Percentiles rank a stretch among this genome's conserved stretches.
These are phyloP conservation scores for Palythoa grandis DNA, from an alignment of 92 coral and sea anemone genomes.

Conservation along the genomic window DNA sequence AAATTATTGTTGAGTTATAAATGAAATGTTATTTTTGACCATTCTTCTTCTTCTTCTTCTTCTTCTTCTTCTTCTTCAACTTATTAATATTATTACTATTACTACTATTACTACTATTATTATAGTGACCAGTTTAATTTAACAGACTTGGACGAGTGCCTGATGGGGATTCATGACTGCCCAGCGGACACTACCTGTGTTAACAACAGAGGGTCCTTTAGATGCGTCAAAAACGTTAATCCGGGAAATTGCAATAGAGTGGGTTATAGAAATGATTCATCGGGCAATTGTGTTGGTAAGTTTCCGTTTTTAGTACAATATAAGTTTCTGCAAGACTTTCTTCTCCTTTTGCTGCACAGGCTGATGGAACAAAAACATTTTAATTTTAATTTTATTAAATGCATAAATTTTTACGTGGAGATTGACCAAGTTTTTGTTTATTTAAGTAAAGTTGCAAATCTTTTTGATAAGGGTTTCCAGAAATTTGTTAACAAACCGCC, in stretches of 20 bases:
- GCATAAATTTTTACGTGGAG: neutral
- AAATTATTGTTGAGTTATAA: no score
- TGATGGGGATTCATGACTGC: neutral
- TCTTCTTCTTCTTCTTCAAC: no score
- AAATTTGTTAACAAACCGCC: no score
- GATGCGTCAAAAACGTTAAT: neutral
- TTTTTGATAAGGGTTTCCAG: no score
- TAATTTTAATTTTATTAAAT: neutral
- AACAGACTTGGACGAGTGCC: neutral
- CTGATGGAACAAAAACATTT: neutral
- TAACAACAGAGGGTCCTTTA: neutral
- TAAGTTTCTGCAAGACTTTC: neutral
- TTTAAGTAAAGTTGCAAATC: no score
- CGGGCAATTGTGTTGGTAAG: neutral
- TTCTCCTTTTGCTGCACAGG: neutral
- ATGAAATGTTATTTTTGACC: no score
- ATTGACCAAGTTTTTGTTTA: neutral
- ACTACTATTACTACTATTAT: neutral
- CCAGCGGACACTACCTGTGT: neutral
- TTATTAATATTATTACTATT: neutral
- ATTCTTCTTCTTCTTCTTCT: no score
- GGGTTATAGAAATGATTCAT: neutral
- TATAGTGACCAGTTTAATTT: neutral
- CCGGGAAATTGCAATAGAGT: neutral
- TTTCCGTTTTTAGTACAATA: neutral